Evolutionary conservation across 1,140 invertebrate species (phyloP), one percentile per base, ranked within the genome.

Genomic region (Octopus bimaculoides): DNA sequence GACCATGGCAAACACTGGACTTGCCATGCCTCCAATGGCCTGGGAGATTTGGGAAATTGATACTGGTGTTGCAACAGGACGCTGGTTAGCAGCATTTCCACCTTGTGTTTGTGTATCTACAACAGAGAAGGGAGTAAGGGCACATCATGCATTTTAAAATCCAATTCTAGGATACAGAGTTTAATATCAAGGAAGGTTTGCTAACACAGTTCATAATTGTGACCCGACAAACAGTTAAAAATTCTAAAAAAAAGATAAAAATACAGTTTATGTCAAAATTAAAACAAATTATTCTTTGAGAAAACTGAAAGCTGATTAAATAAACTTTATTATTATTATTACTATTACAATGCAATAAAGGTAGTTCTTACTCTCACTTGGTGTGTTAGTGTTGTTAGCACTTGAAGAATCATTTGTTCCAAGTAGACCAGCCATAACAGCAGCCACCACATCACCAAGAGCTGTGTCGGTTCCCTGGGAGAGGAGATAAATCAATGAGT

Each of bases 401-500:
- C 41, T 69, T 77, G 12, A 55, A 61, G 52, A 81, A 77, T 20
- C 75, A 66, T 61, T 69, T 75, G 71, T 75, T 55, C 77, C 74
- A 14, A 52, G 54, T 14, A 77, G 14, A 14, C 26, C 41, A 26
- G 69, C 77, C n/a, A n/a, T 56, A 8, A 55, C 6, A 26, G 79
- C 55, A n/a, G 53, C 53, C 14, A 26, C 4, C 17, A 53, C 56
- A 66, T n/a, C 17, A 55, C 56, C 66, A 54, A 55, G 17, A 55
- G 74, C 41, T 5, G 71, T n/a, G 52, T 17, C 52, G 20, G 10
- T 52, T 41, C 17, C 54, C 73, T 74, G 79, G 74, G 78, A 83
- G 79, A 8, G 81, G 79, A n/a, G 77, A 74, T 78, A 77, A 52
- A 52, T 78, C 53, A 77, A 73, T 52, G 61, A 78, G 78, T 76